These are phyloP conservation scores for Ahaetulla prasina DNA, from an alignment of 2,113 vertebrate species.

Conservation along the genomic window DNA sequence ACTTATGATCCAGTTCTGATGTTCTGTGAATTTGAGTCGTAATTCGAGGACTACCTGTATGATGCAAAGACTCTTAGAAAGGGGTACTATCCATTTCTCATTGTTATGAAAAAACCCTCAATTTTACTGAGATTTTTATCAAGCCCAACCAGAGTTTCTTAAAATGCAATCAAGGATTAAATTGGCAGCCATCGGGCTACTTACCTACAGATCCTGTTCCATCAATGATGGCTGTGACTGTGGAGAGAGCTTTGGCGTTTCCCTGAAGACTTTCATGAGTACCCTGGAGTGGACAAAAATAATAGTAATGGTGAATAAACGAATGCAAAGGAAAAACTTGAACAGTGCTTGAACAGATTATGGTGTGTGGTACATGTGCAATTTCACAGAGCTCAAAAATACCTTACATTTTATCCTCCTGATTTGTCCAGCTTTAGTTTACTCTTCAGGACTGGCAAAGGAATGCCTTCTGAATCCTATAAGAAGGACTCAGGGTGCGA, in stretches of 20 bases:
- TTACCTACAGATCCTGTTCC: conserved; percentile 91
- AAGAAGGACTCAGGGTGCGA: background rate
- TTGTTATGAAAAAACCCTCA: background rate
- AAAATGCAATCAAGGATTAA: background rate
- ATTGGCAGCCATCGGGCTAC: background rate
- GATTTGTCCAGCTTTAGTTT: background rate
- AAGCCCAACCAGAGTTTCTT: background rate
- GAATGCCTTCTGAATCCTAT: background rate
- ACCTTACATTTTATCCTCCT: background rate
- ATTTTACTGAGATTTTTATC: background rate
- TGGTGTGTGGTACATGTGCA: no score
- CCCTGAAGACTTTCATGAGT: conserved; percentile 90
- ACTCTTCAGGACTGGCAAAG: background rate
- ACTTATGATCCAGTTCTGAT: background rate
- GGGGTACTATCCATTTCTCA: background rate
- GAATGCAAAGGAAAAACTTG: background rate
- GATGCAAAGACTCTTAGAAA: background rate
- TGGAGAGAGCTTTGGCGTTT: conserved; percentile 91
- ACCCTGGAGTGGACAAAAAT: conserved; percentile 70
- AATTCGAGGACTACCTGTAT: background rate
- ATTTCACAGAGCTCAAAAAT: background rate
- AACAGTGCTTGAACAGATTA: background rate
- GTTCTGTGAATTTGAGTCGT: background rate
- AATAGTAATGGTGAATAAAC: background rate
- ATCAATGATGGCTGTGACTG: conserved; percentile 93